Conservation (phyloP, 1,140 invertebrate species). For the Diorhabda sublineata region DNA sequence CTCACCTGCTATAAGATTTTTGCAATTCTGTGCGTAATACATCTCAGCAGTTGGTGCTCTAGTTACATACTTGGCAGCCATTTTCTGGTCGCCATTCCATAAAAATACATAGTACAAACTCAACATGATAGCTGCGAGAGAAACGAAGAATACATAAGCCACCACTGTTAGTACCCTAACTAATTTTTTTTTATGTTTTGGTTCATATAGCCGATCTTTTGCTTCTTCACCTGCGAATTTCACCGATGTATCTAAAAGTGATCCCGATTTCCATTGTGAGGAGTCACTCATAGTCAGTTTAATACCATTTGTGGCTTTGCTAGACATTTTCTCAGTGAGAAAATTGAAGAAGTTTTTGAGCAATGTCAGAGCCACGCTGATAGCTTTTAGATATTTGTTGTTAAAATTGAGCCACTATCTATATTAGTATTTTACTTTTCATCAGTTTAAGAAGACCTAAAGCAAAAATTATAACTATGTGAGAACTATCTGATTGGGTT, state of each 20-base stretch:
- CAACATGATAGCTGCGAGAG: slow-evolving; percentile 88
- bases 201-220: slow-evolving; percentile 76
- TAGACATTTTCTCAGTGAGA: slow-evolving; percentile 39
- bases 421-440: no score
- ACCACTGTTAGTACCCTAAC: slow-evolving; percentile 91
- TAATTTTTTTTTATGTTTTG: slow-evolving; percentile 80
- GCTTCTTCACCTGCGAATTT: slow-evolving; percentile 71
- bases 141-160: slow-evolving; percentile 93
- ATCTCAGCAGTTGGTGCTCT: slow-evolving; percentile 7
- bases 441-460: no score
- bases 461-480: no score
- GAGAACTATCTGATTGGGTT: no score
- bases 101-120: slow-evolving; percentile 94
- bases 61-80: slow-evolving; percentile 24
- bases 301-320: slow-evolving; percentile 40
- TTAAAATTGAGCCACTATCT: background rate
- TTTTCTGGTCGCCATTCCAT: slow-evolving; percentile 63
- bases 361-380: slow-evolving; percentile 26
- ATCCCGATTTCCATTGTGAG: slow-evolving; percentile 35
- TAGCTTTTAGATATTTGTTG: slow-evolving; percentile 6
- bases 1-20: slow-evolving; percentile 25
- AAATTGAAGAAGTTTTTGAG: slow-evolving; percentile 19
- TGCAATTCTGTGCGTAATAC: slow-evolving; percentile 14
- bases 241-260: slow-evolving; percentile 57
- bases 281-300: slow-evolving; percentile 37